Evolutionary conservation across 2,797 vertebrate species (phyloP), one percentile per base, ranked within the genome.

Genomic region (Neolamprologus multifasciatus): DNA sequence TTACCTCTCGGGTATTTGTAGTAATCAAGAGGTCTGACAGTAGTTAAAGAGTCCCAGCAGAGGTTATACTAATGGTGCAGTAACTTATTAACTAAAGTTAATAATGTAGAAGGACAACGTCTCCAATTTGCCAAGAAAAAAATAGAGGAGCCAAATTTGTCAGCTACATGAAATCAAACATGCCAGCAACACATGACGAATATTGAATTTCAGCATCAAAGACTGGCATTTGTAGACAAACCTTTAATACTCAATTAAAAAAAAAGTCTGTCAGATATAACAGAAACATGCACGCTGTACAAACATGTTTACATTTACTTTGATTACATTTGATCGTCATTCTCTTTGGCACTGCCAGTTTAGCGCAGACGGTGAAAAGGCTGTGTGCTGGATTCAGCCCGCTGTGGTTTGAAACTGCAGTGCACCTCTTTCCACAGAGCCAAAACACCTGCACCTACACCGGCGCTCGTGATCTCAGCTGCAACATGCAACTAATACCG

Each of bases 361-460:
- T 36, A 57, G 51, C 4, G 21, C 74, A 71, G 81, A 57, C 26
- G 51, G 36, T 85, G 52, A 21, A 69, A 57, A 76, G 38, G 79
- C 51, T 80, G 83, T 82, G 85, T 67, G 54, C 78, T 78, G 77
- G 74, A 90, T 86, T 87, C 82, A 82, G 82, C 78, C 79, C 55
- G 82, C 62, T 4, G 84, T 79, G 80, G 83, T 91, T 91, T 88
- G 78, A 74, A 77, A 79, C 50, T 79, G 78, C 64, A 81, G 33
- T 48, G 50, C 54, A 77, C 29, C 10, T 76, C 36, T 79, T 54
- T 33, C 52, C 62, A 69, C 62, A 40, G 69, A 26, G 23, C 77
- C 12, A 40, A 64, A 31, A 84, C 87, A 90, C 81, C 85, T 87
- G 83, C 89, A 80, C 71, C 52, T 10, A 36, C 51, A 21, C 59